A percentile compares a stretch with the other conserved stretches of the same genome.
These are phyloP conservation scores for Sisor rabdophorus DNA, from an alignment of 2,113 vertebrate genomes.

Conservation along the genomic window DNA sequence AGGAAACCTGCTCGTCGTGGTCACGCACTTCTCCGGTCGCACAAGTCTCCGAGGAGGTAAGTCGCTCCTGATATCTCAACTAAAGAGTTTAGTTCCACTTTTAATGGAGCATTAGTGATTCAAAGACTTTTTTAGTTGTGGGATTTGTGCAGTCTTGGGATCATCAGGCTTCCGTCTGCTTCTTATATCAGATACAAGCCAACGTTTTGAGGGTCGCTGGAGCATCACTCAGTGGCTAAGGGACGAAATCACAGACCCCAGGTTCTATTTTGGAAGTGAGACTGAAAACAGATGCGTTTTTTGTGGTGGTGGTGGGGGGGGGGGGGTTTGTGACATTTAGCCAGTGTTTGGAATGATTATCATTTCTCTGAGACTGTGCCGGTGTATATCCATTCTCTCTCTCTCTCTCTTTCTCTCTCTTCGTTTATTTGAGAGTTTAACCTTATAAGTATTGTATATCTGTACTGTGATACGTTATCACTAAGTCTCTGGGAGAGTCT, in stretches of 20 bases:
- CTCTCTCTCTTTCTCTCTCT: too few species aligned
- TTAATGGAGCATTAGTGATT: too few species aligned
- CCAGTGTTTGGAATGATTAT: too few species aligned
- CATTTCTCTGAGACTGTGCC: neutral
- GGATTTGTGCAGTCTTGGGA: neutral
- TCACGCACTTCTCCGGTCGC: conserved; percentile 70
- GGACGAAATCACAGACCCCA: conserved; percentile 26
- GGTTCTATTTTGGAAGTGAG: neutral
- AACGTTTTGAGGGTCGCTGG: conserved; percentile 26
- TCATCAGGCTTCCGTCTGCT: neutral
- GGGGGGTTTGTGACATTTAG: too few species aligned
- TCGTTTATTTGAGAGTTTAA: neutral
- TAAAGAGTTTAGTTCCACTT: neutral
- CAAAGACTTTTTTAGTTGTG: neutral
- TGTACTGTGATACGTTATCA: neutral
- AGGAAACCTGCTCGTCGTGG: conserved; percentile 73
- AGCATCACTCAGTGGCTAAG: conserved; percentile 46
- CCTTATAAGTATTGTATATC: neutral
- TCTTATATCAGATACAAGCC: neutral
- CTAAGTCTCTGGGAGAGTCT: neutral
- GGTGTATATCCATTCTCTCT: neutral
- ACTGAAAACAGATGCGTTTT: conserved; percentile 35
- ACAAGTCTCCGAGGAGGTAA: conserved; percentile 88
- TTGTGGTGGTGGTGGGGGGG: too few species aligned
- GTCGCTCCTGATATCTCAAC: conserved; percentile 29